phyloP scores from a whole-genome alignment of 1,140 invertebrate species.

The Hetaerina americana region DNA sequence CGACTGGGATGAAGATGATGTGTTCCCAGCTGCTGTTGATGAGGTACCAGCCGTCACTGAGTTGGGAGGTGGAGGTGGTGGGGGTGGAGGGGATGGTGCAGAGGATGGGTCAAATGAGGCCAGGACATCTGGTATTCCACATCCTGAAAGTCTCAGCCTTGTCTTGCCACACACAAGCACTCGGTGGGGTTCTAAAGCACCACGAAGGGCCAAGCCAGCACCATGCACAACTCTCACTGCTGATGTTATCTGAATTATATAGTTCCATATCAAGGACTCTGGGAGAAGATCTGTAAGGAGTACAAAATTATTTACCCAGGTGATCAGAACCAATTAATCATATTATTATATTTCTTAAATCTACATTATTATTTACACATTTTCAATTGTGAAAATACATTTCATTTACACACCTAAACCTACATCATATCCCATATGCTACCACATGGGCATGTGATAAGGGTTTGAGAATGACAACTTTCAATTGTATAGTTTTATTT shows the following conservation, averaged over 20 bases:
- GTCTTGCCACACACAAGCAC: slow-evolving; percentile 44
- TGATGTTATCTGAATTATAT: slow-evolving; percentile 91
- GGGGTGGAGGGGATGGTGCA: slow-evolving; percentile 38
- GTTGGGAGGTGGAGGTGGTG: slow-evolving; percentile 20
- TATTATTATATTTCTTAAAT: no score
- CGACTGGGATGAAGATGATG: background rate
- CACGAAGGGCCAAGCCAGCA: slow-evolving; percentile 46
- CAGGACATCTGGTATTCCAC: slow-evolving; percentile 71
- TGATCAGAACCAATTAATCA: no score
- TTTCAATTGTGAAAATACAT: no score
- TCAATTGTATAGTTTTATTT: no score
- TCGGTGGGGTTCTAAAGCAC: slow-evolving; percentile 77
- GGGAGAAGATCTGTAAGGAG: slow-evolving; percentile 53
- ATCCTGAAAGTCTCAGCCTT: slow-evolving; percentile 64
- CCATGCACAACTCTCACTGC: slow-evolving; percentile 84
- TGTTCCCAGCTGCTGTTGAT: background rate
- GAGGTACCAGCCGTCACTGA: background rate
- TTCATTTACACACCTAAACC: no score
- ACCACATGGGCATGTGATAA: no score
- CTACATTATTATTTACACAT: no score
- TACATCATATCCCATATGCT: no score
- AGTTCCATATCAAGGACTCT: slow-evolving; percentile 87
- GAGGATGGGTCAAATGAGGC: slow-evolving; percentile 54
- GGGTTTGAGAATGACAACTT: no score
- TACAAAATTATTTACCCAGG: no score